Evolutionary conservation across 2,113 vertebrate genomes (phyloP), one percentile per base, ranked within the genome.

Genomic region (Lagopus muta): DNA sequence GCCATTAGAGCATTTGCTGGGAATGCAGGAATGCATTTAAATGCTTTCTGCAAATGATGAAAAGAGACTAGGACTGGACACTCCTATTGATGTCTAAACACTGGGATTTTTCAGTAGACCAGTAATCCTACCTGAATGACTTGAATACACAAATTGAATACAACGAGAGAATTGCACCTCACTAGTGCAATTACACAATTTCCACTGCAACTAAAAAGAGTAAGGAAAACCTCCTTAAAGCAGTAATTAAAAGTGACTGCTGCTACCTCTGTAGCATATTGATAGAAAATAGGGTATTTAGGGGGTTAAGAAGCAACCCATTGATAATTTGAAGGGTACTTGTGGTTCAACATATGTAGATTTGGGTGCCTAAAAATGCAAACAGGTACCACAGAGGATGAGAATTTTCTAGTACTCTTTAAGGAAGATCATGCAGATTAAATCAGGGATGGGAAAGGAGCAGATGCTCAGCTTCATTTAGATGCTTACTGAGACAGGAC

Each of bases 11-110:
- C 36, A 48, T 61, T 43, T 3, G 0, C 38, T 4, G 0, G 8
- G 22, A 40, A 32, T 30, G 30, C 1, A 3, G n/a, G 76, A 76
- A 55, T 0, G 0, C 4, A 48, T 62, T 65, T 77, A 78, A 74
- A 62, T 7, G 0, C 18, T 67, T 30, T 36, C 42, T 66, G 17
- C 1, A 66, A 67, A 50, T 13, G 34, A 73, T 38, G 28, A 34
- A 43, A n/a, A 81, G 14, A 38, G 27, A 16, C 19, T 45, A 43
- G 24, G 32, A 65, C 14, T 65, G 32, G 20, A 55, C 64, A 19
- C 4, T 60, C 3, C 3, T 47, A 10, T 1, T 24, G 20, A 24
- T 55, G 7, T 9, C 34, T n/a, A 30, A 84, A 5, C 45, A 19
- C 1, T 36, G 65, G 20, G 19, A 81, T 89, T 74, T 55, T 86